phyloP scores from a whole-genome alignment of 2,888 invertebrate species.

The Stenotaenia linearis region DNA sequence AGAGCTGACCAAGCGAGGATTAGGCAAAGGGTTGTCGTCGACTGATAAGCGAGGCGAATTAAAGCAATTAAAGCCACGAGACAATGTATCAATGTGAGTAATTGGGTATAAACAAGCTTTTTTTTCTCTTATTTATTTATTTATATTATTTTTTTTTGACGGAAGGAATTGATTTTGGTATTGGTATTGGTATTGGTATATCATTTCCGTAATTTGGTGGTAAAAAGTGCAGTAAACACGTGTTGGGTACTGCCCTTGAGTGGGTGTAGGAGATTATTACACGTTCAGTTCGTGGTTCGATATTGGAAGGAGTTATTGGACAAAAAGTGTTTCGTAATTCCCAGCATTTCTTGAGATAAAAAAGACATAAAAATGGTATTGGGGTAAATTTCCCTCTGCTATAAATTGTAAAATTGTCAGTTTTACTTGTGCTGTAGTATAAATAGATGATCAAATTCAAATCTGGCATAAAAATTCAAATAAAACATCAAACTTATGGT shows the following conservation, averaged over 20 bases:
- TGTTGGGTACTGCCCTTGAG: background rate
- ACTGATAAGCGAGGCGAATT: background rate
- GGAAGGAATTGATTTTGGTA: too few species aligned
- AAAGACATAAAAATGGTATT: background rate
- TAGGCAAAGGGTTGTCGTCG: background rate
- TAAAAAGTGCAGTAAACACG: background rate
- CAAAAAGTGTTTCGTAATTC: background rate
- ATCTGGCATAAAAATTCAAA: too few species aligned
- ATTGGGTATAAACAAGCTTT: too few species aligned
- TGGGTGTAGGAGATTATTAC: background rate
- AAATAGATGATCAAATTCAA: too few species aligned
- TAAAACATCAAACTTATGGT: too few species aligned
- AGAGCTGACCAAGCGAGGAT: background rate
- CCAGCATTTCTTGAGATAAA: background rate
- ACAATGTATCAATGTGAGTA: too few species aligned
- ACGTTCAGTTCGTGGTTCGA: background rate
- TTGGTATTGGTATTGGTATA: too few species aligned
- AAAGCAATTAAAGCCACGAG: background rate
- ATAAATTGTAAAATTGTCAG: too few species aligned
- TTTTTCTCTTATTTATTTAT: too few species aligned
- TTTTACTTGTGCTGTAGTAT: too few species aligned
- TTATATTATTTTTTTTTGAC: background rate
- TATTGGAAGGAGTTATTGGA: background rate
- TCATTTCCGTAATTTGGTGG: background rate
- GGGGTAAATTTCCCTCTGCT: background rate